Base-by-base conservation (phyloP, 2,113 vertebrate species). In the Leuciscus idus region DNA sequence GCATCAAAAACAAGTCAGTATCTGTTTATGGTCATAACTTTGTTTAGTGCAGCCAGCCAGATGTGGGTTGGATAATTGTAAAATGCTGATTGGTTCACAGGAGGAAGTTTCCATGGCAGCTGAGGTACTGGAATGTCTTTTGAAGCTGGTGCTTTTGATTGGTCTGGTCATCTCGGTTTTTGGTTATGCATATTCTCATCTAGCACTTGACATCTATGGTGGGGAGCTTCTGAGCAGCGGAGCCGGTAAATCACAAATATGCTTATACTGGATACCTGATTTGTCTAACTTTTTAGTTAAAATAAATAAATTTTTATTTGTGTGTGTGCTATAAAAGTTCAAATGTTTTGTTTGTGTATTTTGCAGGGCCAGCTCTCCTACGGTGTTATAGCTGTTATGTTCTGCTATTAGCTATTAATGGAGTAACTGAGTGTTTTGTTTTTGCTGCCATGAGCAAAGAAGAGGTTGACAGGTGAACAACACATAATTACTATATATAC, bases 381-480 rank as follows among this genome's bases (percentile, higher is more conserved):
- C 93, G 95, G 33, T 96, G 93, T 90, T 99, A 97, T 85, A 97
- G 97, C 1, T 83, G 95, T 33, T 99, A 99, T 36, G 98, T 99
- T 70, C 93, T 99, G 5, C 95, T 99, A 73, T 95, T 99, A 78
- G 98, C 98, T 87, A 84, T 98, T 77, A 99, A 99, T 55, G 98
- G 98, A 48, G 92, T 99, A 52, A 97, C 97, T 0, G 98, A 99
- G 90, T 99, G 98, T 88, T 99, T 99, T 88, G 96, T 96, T 0
- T 99, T 96, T 94, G 98, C 98, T 89, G 95, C 96, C 79, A 99
- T 99, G 98, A 97, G 96, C 91, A 96, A 98, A 90, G 92, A 97
- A 77, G 96, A 99, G 83, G 96, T 99, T 2, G 97, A 98, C 96
- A 96, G 95, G 98, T 99, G 87, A 91, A 70, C 61, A 81, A 28